A percentile compares a stretch with the other conserved stretches of the same genome.
These are phyloP conservation scores for Microcebus ravelobensis DNA, from an alignment of 2,113 vertebrate genomes.

Conservation along the genomic window DNA sequence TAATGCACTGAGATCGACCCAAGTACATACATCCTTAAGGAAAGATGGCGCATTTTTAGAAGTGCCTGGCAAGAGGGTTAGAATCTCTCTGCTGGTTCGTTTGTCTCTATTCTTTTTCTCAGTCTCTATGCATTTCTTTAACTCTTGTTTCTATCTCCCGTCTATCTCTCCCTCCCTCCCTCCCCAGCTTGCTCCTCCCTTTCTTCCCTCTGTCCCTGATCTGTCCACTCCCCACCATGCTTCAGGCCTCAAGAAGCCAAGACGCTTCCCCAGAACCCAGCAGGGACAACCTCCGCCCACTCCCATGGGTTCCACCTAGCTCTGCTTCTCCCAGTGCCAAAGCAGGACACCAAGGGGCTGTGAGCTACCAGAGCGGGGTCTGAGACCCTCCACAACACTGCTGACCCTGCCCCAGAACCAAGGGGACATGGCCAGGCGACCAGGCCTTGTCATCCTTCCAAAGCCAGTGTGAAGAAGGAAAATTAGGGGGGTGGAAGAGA, in stretches of 20 bases:
- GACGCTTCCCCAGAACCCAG: neutral
- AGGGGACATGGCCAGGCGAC: neutral
- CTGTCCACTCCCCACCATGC: neutral
- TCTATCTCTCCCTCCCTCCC: too few species aligned
- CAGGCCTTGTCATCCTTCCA: neutral
- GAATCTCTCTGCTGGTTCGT: neutral
- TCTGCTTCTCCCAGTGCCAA: neutral
- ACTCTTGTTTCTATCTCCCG: neutral
- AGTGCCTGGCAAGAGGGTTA: neutral
- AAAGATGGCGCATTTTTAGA: neutral
- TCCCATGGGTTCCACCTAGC: neutral
- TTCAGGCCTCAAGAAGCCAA: slow-evolving; percentile 6
- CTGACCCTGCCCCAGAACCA: neutral
- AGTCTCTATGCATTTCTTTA: neutral
- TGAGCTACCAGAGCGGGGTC: neutral
- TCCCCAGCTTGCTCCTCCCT: neutral
- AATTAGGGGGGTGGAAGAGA: neutral
- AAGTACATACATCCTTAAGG: neutral
- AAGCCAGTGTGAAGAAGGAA: slow-evolving; percentile 6
- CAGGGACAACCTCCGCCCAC: neutral
- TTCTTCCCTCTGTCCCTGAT: neutral
- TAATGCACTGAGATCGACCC: neutral
- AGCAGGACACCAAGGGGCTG: neutral
- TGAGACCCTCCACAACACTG: neutral
- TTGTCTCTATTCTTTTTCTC: neutral